Conservation (phyloP, 2,797 vertebrate genomes). For the Peromyscus aztecus region DNA sequence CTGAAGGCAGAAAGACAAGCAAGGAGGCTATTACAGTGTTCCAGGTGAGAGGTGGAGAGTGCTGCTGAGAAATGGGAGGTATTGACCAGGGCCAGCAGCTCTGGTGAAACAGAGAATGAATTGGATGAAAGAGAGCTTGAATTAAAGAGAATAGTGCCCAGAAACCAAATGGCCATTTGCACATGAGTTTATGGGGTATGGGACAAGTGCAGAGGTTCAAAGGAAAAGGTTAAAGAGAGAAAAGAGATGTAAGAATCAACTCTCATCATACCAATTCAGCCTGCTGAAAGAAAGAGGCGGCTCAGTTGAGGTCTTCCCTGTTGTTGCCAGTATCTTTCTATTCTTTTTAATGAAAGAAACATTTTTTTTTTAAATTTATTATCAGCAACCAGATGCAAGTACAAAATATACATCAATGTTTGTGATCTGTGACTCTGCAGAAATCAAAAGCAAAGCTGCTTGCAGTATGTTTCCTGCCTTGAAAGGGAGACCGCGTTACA, state of each 20-base stretch:
- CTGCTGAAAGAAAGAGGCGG: not conserved
- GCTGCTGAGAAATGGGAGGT: not conserved
- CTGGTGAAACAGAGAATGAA: not conserved
- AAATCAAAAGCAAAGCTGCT: conserved; percentile 7
- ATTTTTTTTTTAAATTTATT: not conserved
- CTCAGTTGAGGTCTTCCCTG: not conserved
- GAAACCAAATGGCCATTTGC: not conserved
- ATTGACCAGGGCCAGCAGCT: not conserved
- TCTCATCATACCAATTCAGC: not conserved
- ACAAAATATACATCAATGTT: not conserved
- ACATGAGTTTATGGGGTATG: not conserved
- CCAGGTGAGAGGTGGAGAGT: not conserved
- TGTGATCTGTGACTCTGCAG: not conserved
- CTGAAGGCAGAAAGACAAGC: not conserved
- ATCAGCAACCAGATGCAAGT: not conserved
- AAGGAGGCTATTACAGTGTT: not conserved
- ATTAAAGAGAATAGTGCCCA: not conserved
- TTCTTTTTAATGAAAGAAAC: not conserved
- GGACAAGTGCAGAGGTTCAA: not conserved
- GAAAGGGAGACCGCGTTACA: not conserved
- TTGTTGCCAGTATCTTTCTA: not conserved
- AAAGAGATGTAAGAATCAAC: not conserved
- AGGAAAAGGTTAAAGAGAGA: not conserved
- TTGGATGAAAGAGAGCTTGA: not conserved
- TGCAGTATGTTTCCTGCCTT: not conserved